Base-by-base conservation (phyloP, 2,113 vertebrate genomes). In the Guaruba guarouba region DNA sequence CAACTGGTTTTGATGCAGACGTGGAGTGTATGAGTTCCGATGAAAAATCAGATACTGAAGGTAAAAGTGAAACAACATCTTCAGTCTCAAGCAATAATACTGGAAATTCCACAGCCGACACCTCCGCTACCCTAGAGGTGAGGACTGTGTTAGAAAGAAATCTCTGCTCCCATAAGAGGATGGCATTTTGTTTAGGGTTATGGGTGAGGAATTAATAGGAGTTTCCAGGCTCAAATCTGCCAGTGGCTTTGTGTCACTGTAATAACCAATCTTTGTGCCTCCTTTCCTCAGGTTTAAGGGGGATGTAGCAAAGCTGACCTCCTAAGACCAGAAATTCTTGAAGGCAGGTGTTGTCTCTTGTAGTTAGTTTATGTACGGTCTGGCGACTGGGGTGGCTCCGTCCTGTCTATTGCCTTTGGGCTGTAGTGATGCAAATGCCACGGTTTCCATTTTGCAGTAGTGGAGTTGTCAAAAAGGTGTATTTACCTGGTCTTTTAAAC, bases 1-100 rank as follows among this genome's bases (percentile, higher is more conserved):
- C 99, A 39, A 99, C 99, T 24, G 99, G 99, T 75, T 99, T 99
- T 52, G 99, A 99, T 97, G 98, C 99, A 43, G 99, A 99, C 96
- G 98, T 98, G 97, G 99, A 99, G 96, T 99, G 99, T 95, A 98
- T 99, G 97, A 99, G 99, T 96, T 99, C 99, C 37, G 99, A 99
- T 59, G 99, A 99, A 98, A 99, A 99, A 97, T 99, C 99, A 13
- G 99, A 99, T 80, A 98, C 98, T 5, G 99, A 99, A 98, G 98
- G 99, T 92, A 99, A 99, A 98, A 99, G 98, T 85, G 99, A 99
- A 97, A 98, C 98, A 7, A 37, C 92, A 4, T 99, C 99, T 96
- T 99, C 99, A 95, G 98, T 99, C 96, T 98, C 98, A 70, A 99
- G 99, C 99, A 99, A 99, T 99, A 99, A 99, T 98, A 98, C 98